A percentile compares a stretch with the other conserved stretches of the same genome.
phyloP scores from a whole-genome alignment of 2,888 invertebrate species.

The Cryptocheilus praepositus region DNA sequence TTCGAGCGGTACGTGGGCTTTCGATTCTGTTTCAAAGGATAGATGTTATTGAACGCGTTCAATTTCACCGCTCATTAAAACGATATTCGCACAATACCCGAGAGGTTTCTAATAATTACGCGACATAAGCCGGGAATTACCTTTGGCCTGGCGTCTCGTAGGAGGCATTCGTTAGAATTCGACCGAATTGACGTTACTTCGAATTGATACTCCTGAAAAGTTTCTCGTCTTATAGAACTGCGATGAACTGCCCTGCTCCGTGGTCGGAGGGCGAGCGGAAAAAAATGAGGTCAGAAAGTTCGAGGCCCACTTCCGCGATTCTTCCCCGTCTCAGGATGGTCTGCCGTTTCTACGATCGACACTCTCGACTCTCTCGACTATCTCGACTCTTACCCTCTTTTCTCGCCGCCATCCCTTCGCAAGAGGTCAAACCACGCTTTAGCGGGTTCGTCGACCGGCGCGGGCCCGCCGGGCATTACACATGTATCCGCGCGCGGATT shows the following conservation, averaged over 20 bases:
- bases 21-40: no score
- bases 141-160: no score
- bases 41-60: no score
- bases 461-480: no score
- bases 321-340: constrained; percentile 17
- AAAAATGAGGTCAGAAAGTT: constrained; percentile 46
- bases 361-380: constrained; percentile 1
- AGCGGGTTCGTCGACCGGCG: no score
- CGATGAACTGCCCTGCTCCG: constrained; percentile 12
- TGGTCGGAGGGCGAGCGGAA: constrained; percentile 29
- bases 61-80: no score
- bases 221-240: constrained; percentile 7
- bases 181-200: neutral
- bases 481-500: no score
- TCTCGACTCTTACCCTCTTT: constrained; percentile 9
- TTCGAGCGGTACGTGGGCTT: no score
- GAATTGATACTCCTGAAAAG: constrained; percentile 1
- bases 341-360: constrained; percentile 7
- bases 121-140: no score
- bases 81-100: no score
- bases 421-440: no score
- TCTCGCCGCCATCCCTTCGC: neutral
- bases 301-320: constrained; percentile 31
- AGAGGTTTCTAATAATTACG: no score
- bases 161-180: neutral